phyloP scores from a whole-genome alignment of 2,797 vertebrate species.

The Pseudomugil gertrudae region DNA sequence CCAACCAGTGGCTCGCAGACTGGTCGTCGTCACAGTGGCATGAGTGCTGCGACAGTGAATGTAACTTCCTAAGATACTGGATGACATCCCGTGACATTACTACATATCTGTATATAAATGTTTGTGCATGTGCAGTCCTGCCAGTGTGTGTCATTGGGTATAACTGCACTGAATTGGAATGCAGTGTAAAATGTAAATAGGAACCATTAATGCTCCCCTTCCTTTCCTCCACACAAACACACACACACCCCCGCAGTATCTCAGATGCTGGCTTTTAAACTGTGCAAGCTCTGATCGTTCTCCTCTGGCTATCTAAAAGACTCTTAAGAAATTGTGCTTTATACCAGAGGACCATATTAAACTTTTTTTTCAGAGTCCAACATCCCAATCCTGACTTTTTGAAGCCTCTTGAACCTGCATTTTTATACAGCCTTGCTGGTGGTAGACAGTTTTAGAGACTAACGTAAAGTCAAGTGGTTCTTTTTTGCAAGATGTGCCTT shows the following conservation, averaged over 20 bases:
- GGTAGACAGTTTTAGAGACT: no score
- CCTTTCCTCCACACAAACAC: no score
- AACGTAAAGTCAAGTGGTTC: not conserved
- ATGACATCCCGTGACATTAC: constrained; percentile 48
- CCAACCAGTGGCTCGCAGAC: constrained; percentile 56
- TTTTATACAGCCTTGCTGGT: no score
- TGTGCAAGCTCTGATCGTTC: no score
- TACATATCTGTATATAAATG: constrained; percentile 1
- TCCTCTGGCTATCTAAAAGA: no score
- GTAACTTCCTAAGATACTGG: constrained; percentile 53
- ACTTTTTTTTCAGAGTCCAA: no score
- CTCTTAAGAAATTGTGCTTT: no score
- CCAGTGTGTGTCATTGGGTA: constrained; percentile 15
- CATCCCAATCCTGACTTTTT: no score
- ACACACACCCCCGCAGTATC: no score
- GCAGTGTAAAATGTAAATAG: not conserved
- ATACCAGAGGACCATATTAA: no score
- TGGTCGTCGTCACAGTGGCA: constrained; percentile 48
- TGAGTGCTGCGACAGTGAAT: constrained; percentile 55
- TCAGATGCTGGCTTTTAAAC: no score
- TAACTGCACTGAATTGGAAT: constrained; percentile 14
- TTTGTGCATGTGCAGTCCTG: constrained; percentile 21
- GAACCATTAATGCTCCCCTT: not conserved
- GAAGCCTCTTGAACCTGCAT: no score
- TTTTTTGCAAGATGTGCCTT: not conserved